Evolutionary conservation across 2,888 invertebrate genomes (phyloP), one percentile per base, ranked within the genome.

Genomic region (Eurytoma adleriae): DNA sequence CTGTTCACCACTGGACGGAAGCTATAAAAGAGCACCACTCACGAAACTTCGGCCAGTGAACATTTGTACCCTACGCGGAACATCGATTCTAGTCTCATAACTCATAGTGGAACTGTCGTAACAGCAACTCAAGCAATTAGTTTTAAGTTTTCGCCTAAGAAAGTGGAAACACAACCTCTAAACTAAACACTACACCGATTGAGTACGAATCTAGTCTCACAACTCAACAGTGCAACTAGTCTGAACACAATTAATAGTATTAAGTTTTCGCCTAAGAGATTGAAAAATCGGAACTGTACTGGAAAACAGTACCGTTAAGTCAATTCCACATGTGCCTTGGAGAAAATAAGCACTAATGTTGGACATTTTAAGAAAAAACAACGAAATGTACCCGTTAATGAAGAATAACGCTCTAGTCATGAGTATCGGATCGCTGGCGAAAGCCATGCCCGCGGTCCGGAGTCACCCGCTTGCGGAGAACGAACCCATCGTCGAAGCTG

Each of bases 401-500:
- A 54, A 83, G 4, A 85, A 87, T 0, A 83, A 70, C 14, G 24
- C 84, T 3, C 18, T 86, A 16, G 80, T 85, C 13, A 86, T 85
- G 85, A 86, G 82, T 74, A 84, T 85, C 64, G 83, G 82, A 67
- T 57, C 83, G 0, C 54, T 85, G 18, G 82, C 84, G 18, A 86
- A 79, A 61, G 76, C 83, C 0, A 3, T n/a, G 56, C 79, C 3
- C 59, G 84, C 14, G 52, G 82, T 0, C 82, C 80, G 48, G 68
- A 18, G 13, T 56, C 56, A 24, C 5, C 66, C 1, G 27, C 13
- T 14, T 5, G 52, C 14, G 3, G 12, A 7, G 1, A 50, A 57
- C 14, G 75, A 71, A 30, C 84, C 86, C 0, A 79, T 80, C 0
- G 89, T 89, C 3, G 84, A 85, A 24, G 90, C 89, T 0, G 87